phyloP scores from a whole-genome alignment of 2,797 vertebrate species.

The Gobionotothen gibberifrons region DNA sequence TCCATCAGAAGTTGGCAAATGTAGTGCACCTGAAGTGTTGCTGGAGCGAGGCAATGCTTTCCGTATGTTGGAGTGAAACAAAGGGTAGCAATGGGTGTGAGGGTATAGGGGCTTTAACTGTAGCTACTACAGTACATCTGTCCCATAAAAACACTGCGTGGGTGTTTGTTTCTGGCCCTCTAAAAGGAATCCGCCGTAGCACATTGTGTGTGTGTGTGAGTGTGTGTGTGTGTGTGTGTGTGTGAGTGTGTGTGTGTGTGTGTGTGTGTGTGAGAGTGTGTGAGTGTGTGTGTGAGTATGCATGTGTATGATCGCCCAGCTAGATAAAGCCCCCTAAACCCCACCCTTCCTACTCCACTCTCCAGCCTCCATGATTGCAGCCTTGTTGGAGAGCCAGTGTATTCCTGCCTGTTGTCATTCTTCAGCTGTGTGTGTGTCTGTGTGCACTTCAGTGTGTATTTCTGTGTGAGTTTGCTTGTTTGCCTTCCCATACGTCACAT shows the following conservation, averaged over 20 bases:
- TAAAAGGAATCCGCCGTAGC: conserved; percentile 28
- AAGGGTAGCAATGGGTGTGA: conserved; percentile 16
- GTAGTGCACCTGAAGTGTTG: conserved; percentile 13
- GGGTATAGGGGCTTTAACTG: conserved; percentile 40
- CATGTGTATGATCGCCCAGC: conserved; percentile 23
- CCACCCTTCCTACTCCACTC: conserved; percentile 60
- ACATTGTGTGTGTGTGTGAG: neutral
- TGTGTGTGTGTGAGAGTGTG: no score
- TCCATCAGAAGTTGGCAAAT: conserved; percentile 13
- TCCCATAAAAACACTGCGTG: conserved; percentile 18
- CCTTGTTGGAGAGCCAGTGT: conserved; percentile 24
- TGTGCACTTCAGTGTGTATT: neutral
- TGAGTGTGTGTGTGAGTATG: no score
- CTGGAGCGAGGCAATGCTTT: conserved; percentile 18
- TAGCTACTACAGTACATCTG: conserved; percentile 46
- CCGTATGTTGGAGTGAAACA: conserved; percentile 8
- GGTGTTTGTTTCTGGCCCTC: conserved; percentile 46
- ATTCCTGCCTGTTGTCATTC: conserved; percentile 21
- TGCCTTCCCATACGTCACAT: conserved; percentile 66
- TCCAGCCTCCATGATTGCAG: conserved; percentile 50
- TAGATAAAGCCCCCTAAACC: conserved; percentile 61
- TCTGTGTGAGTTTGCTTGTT: conserved; percentile 41
- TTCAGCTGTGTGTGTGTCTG: conserved; percentile 9
- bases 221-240: no score
- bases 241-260: no score